Base-by-base conservation (phyloP, 2,797 vertebrate species). In the Lepilemur ruficaudatus region DNA sequence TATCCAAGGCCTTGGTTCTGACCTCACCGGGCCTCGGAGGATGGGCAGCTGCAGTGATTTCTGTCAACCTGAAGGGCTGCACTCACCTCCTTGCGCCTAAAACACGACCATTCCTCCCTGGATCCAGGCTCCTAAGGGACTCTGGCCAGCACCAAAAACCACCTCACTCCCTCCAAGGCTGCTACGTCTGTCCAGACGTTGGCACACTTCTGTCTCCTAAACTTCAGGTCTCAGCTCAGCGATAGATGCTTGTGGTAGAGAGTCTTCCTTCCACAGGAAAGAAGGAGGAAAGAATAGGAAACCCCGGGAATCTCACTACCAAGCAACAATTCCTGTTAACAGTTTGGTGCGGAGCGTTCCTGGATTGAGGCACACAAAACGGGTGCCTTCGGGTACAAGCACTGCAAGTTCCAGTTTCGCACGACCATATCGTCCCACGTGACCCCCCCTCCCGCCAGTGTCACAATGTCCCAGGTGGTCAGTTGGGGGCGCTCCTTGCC, bases 401-500 rank as follows among this genome's bases (percentile, higher is more conserved):
- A 65, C 28, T 7, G 41, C 63, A 41, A 46, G 78, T 52, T 69
- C 12, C 55, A n/a, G 28, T 38, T 25, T 52, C 78, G 32, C 52
- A 0, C 0, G 41, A 72, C 23, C 46, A 20, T 38, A 25, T 8
- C 22, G 1, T 59, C 15, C 43, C n/a, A 9, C 67, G 38, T 18
- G n/a, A 14, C 23, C 25, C 15, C 1, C 20, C 46, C 25, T 20
- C 38, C 48, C 28, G 23, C 30, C 9, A 1, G 14, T 0, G 67
- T 41, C 91, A 17, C 55, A 7, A 32, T 18, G 46, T 6, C 41
- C 50, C 12, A 4, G 15, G 78, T 1, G 59, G 93, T 14, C 96
- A 28, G 90, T 2, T 46, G 96, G 87, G 93, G 96, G 97, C 84
- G 90, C 95, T 94, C 93, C n/a, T n/a, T 3, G 90, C 48, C 76